Evolutionary conservation across 1,140 invertebrate species (phyloP), one percentile per base, ranked within the genome.

Genomic region (Brachionus asplanchnoidis): DNA sequence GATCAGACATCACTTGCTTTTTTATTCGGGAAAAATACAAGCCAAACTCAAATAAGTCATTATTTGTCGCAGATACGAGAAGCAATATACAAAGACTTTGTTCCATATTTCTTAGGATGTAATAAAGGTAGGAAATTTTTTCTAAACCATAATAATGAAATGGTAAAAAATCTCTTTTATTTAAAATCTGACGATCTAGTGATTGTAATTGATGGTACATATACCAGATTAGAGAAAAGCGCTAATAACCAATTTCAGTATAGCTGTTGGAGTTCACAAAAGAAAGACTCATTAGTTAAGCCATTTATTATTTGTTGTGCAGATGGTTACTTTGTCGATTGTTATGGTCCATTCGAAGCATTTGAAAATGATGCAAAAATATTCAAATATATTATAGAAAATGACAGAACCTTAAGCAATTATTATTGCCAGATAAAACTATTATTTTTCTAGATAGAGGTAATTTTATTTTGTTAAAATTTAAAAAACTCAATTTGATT

Each of bases 121-220:
- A 73, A 73, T 20, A 73, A 40, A 36, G 17, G 44, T 40, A 73
- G 68, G 7, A 17, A 73, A 73, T 73, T 73, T 42, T 73, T 73
- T 73, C 28, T 73, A 73, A 73, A 73, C 17, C 68, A 73, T 73
- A 73, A 42, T 73, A 73, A 73, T 44, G 68, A 73, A 73, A 73
- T 73, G 68, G 68, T 73, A 73, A 73, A 42, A 73, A 36, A 40
- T 73, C 32, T 42, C 28, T 73, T 73, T 42, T 9, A 73, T 73
- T 73, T 20, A 20, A 73, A 73, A 73, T 36, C 65, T 73, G 36
- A 73, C 36, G 36, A 42, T 42, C 68, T 42, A 40, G 68, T 73
- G n/a, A 73, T 73, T 40, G 68, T 73, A 40, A 20, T 73, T 73
- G 36, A 73, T 73, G 32, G 68, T n/a, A 73, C 68, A 73, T 73